Evolutionary conservation across 2,113 vertebrate genomes (phyloP), one percentile per base, ranked within the genome.

Genomic region (Cnemophilus loriae): DNA sequence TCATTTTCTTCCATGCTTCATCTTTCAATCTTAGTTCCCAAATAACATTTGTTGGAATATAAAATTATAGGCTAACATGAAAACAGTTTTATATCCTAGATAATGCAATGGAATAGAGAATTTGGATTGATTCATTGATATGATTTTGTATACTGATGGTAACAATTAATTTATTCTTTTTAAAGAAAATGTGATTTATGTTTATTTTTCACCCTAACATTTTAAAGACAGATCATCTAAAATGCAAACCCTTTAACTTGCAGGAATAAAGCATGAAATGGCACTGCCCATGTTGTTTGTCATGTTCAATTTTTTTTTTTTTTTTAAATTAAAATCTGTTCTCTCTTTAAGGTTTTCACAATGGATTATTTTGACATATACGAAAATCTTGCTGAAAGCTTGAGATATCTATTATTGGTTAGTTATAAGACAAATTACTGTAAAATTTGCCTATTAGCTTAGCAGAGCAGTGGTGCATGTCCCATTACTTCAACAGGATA

Each of bases 121-220:
- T 98, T 97, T 97, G 94, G 97, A 97, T 92, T 96, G 97, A 98
- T 93, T 95, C 97, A 98, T 92, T 97, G 94, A 98, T 97, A 97
- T 95, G 97, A 97, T 97, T 98, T 97, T 97, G 98, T 98, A 97
- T 98, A 97, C 96, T 97, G 82, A 92, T 88, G 93, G 96, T 97
- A 97, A 93, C 95, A 96, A 97, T 97, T 95, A 97, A 98, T 97
- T 94, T 96, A 94, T 95, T 97, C 94, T 86, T 98, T 96, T 97
- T 93, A 96, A 96, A 97, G 89, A 97, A 96, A 98, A 97, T 97
- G 77, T 88, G 92, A 96, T 97, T 97, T 97, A 86, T 90, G 91
- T 85, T 87, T 89, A 76, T 90, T 93, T 91, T 93, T 83, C 81
- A 69, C 57, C 52, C 13, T 90, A 95, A 85, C 39, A 94, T 96